Percentiles rank a stretch among this genome's conserved stretches.
Conservation (phyloP, 2,888 invertebrate genomes). For the Rhorus exstirpatorius region DNA sequence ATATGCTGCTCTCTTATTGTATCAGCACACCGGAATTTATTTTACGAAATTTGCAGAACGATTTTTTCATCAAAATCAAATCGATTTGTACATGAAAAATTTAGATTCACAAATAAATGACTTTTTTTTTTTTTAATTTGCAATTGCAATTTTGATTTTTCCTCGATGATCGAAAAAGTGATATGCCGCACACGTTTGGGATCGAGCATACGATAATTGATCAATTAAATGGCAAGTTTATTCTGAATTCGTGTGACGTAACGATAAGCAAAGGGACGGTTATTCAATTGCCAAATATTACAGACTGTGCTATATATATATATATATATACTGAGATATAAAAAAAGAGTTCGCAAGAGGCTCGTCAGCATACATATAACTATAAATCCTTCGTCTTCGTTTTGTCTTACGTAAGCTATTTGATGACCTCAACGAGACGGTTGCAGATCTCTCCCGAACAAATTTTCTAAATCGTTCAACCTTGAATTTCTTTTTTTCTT, state of each 20-base stretch:
- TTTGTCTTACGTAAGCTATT: constrained; percentile 63
- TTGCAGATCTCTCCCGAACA: constrained; percentile 30
- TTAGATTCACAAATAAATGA: not conserved
- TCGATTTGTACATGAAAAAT: not conserved
- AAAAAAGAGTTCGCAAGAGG: constrained; percentile 42
- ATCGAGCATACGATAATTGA: constrained; percentile 49
- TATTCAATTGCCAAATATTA: constrained; percentile 80
- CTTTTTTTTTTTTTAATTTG: not conserved
- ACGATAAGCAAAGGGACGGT: constrained; percentile 62
- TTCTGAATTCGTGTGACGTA: constrained; percentile 55
- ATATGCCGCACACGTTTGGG: constrained; percentile 15
- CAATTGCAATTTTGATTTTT: not conserved
- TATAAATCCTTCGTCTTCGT: constrained; percentile 55
- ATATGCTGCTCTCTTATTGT: constrained; percentile 3
- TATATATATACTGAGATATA: not conserved
- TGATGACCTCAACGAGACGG: constrained; percentile 49
- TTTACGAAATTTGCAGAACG: not conserved
- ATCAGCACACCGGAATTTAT: constrained; percentile 20
- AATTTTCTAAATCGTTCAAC: constrained; percentile 53
- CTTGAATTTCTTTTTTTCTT: constrained; percentile 4
- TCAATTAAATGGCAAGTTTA: constrained; percentile 54
- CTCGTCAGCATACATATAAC: constrained; percentile 50
- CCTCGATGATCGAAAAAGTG: not conserved
- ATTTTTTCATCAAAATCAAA: not conserved
- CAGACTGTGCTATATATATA: constrained; percentile 52